A percentile compares a stretch with the other conserved stretches of the same genome.
phyloP scores from a whole-genome alignment of 2,113 vertebrate species.

The Globicephala melas region DNA sequence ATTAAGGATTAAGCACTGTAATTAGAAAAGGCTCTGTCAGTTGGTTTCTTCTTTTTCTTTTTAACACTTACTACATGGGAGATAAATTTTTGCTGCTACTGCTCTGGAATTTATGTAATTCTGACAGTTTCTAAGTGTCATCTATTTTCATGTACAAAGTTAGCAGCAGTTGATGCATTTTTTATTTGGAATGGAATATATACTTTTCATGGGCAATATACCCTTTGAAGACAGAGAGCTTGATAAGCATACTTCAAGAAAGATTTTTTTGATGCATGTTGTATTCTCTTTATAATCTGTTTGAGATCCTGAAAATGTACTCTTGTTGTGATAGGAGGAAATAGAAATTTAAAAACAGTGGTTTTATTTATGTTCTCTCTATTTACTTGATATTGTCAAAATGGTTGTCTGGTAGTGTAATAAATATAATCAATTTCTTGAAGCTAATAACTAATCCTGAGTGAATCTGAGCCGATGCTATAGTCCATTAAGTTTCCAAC shows the following conservation, averaged over 20 bases:
- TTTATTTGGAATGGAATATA: background rate
- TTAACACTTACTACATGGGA: background rate
- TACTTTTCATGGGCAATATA: background rate
- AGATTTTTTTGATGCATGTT: constrained; percentile 29
- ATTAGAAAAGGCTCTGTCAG: constrained; percentile 1
- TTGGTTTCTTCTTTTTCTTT: background rate
- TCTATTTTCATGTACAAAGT: constrained; percentile 31
- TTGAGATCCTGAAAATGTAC: constrained; percentile 53
- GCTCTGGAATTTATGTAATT: constrained; percentile 16
- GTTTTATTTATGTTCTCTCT: constrained; percentile 48
- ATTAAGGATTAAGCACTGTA: background rate
- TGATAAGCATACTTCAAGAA: background rate
- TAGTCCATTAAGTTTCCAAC: constrained; percentile 77
- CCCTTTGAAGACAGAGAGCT: background rate
- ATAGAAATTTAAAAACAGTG: constrained; percentile 51
- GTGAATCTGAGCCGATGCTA: constrained; percentile 71
- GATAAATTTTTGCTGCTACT: constrained; percentile 21
- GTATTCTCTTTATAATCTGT: constrained; percentile 19
- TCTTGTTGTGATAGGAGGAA: constrained; percentile 53
- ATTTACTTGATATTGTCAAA: constrained; percentile 72
- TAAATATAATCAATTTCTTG: constrained; percentile 75
- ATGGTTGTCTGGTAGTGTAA: constrained; percentile 60
- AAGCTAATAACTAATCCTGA: constrained; percentile 78
- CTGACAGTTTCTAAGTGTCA: constrained; percentile 7
- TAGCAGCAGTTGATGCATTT: background rate